These are phyloP conservation scores for Oreochromis aureus DNA, from an alignment of 2,113 vertebrate genomes.

Conservation along the genomic window DNA sequence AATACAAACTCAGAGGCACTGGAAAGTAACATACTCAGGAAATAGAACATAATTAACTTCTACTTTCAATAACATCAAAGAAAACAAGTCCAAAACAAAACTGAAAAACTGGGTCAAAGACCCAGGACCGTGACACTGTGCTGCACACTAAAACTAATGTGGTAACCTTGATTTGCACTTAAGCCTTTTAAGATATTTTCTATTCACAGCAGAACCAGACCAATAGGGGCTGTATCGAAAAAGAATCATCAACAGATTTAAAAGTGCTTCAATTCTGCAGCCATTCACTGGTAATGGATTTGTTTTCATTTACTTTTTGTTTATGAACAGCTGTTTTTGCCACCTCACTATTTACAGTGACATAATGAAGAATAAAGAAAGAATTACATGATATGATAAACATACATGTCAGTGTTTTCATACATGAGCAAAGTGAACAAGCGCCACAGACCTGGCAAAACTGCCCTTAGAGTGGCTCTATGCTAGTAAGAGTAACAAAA, in stretches of 20 bases:
- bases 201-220: not conserved
- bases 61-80: not conserved
- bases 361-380: not conserved
- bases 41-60: not conserved
- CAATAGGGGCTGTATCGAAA: not conserved
- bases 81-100: not conserved
- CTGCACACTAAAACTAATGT: not conserved
- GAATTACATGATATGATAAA: not conserved
- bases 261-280: not conserved
- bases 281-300: not conserved
- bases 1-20: not conserved
- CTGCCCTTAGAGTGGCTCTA: not conserved
- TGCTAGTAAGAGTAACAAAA: not conserved
- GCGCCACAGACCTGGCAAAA: not conserved
- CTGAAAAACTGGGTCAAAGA: not conserved
- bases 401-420: not conserved
- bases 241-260: not conserved
- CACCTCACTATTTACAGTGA: not conserved
- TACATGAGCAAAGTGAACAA: not conserved
- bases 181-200: not conserved
- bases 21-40: not conserved
- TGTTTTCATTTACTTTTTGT: not conserved
- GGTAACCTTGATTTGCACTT: not conserved
- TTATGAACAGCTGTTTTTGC: not conserved
- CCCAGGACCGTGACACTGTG: not conserved